Conservation (phyloP, 2,888 invertebrate genomes). For the Alloscopus bannaensis region DNA sequence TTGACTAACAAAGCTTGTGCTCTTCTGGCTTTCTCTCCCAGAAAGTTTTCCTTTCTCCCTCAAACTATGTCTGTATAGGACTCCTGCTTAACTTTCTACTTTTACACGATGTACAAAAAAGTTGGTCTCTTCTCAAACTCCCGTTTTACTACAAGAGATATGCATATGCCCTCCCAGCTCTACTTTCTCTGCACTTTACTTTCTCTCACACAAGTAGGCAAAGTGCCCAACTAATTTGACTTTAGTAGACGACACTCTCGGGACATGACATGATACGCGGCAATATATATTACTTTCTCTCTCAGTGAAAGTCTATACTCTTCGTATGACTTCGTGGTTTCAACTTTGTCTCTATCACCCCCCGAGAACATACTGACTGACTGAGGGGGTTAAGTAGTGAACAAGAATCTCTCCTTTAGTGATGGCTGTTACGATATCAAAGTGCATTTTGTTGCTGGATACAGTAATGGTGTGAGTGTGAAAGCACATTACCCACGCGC, state of each 20-base stretch:
- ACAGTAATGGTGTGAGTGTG: slow-evolving; percentile 7
- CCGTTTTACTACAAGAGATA: no score
- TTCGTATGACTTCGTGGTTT: slow-evolving; percentile 28
- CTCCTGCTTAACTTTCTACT: no score
- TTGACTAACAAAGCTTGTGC: background rate
- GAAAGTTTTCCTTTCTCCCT: slow-evolving; percentile 30
- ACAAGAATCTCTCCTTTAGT: no score
- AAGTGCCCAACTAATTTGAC: slow-evolving; percentile 62
- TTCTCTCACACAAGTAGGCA: slow-evolving; percentile 38
- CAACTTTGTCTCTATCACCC: slow-evolving; percentile 32
- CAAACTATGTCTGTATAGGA: no score
- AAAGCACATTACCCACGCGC: slow-evolving; percentile 13
- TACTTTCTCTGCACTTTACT: no score
- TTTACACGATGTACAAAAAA: no score
- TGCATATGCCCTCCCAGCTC: background rate
- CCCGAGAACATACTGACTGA: no score
- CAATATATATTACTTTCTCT: slow-evolving; percentile 35
- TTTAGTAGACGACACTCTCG: slow-evolving; percentile 62
- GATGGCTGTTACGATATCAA: slow-evolving; percentile 15
- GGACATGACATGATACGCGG: slow-evolving; percentile 59
- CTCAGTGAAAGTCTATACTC: background rate
- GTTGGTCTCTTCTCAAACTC: no score
- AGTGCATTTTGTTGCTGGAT: slow-evolving; percentile 44
- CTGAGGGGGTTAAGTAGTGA: no score
- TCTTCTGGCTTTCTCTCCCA: slow-evolving; percentile 15